Percentiles rank a stretch among this genome's conserved stretches.
Evolutionary conservation across 2,797 vertebrate genomes (phyloP).

Genomic region (Cetoscarus ocellatus): DNA sequence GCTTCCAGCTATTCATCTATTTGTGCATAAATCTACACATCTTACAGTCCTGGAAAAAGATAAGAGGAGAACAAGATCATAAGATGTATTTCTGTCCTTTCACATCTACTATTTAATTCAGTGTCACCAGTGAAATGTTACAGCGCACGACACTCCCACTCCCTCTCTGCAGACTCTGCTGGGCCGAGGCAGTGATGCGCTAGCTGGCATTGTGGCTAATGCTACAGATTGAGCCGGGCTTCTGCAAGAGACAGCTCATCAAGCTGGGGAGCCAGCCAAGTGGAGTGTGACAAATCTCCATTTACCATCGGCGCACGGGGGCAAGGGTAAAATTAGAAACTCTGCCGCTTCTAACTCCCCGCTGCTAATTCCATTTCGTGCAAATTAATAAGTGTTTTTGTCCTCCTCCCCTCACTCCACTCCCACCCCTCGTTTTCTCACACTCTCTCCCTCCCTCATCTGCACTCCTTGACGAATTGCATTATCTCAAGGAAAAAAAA

Average conservation of each 20-base stretch:
- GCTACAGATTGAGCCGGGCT: conserved; percentile 66
- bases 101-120: conserved; percentile 57
- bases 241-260: conserved; percentile 82
- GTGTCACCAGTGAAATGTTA: conserved; percentile 79
- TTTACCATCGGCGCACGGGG: conserved; percentile 84
- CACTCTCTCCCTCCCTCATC: conserved; percentile 69
- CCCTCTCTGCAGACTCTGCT: conserved; percentile 62
- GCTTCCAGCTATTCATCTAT: not conserved
- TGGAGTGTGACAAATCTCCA: conserved; percentile 90
- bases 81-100: conserved; percentile 35
- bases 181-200: conserved; percentile 63
- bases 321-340: conserved; percentile 87
- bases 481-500: conserved; percentile 80
- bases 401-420: conserved; percentile 65
- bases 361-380: conserved; percentile 89
- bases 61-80: conserved; percentile 20
- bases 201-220: conserved; percentile 68
- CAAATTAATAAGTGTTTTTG: conserved; percentile 89
- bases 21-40: not conserved
- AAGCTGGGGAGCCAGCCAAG: conserved; percentile 84
- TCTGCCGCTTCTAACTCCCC: conserved; percentile 79
- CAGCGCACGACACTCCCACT: conserved; percentile 71
- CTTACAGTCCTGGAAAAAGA: conserved; percentile 19
- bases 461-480: conserved; percentile 83
- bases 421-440: conserved; percentile 53